Evolutionary conservation across 2,797 vertebrate genomes (phyloP).

Genomic region (Anguilla anguilla): DNA sequence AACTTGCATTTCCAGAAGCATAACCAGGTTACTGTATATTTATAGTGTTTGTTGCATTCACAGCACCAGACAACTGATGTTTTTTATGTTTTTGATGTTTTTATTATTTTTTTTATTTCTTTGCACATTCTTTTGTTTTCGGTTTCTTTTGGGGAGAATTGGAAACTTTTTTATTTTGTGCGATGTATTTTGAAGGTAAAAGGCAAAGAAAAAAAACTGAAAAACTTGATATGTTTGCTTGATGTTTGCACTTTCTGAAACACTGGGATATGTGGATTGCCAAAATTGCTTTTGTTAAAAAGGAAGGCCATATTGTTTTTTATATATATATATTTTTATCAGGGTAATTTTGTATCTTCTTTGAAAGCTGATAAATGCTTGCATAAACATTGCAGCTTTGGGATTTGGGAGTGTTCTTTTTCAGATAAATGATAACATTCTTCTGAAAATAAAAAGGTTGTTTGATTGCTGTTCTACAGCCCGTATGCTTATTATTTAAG

Average conservation of each 20-base stretch:
- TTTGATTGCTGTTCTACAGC: not conserved
- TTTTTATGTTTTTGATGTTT: not conserved
- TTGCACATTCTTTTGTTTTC: not conserved
- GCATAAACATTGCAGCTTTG: not conserved
- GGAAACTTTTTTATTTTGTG: not conserved
- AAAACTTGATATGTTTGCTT: not conserved
- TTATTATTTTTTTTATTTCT: not conserved
- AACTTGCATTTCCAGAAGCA: not conserved
- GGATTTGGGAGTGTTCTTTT: not conserved
- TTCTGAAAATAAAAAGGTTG: not conserved
- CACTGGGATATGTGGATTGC: not conserved
- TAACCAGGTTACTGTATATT: not conserved
- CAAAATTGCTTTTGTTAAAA: slow-evolving; percentile 1
- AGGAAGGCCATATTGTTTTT: not conserved
- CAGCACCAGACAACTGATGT: not conserved
- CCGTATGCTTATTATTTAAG: not conserved
- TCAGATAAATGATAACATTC: not conserved
- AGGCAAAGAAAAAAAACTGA: not conserved
- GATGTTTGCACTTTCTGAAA: not conserved
- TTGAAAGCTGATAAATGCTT: not conserved
- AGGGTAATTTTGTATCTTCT: not conserved
- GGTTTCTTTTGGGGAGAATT: not conserved
- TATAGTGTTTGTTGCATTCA: not conserved
- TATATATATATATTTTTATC: not conserved
- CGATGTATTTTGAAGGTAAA: not conserved